Base-by-base conservation (phyloP, 2,797 vertebrate species). In the Malacoraja senta region DNA sequence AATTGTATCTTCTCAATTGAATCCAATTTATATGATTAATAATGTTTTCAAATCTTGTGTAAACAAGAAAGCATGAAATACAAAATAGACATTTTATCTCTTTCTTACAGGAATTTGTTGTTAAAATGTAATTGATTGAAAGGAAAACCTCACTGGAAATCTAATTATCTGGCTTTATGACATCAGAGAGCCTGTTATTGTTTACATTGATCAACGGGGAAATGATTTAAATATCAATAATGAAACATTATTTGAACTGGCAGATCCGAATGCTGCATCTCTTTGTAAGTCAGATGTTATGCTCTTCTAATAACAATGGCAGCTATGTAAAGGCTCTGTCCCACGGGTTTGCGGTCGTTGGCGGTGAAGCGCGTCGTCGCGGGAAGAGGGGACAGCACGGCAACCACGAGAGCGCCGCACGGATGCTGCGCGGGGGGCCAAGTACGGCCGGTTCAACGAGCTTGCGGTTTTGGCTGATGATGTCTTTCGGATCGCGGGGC, bases 11-110 rank as follows among this genome's bases (percentile, higher is more conserved):
- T 86, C 53, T n/a, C 83, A 63, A 65, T 65, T n/a, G 61, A 63
- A 61, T 61, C 61, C 58, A 65, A 86, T 86, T 63, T 19, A 65
- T 86, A 32, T 15, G n/a, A 65, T 65, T 86, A 86, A 63, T 86
- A 63, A 61, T 86, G 17, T 65, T 86, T 86, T 58, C 83, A 13
- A 65, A 65, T 86, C 15, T 6, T 15, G 63, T 86, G 29, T 32
- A 86, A 86, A 86, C 83, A 65, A 86, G 83, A 29, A n/a, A 63
- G 83, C 83, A 86, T 7, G 63, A 65, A 65, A 32, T 63, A 86
- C 29, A 86, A 86, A 65, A 32, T 63, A 17, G 12, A n/a, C 63
- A 63, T 17, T 81, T 84, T 65, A 63, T 58, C 26, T 58, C 81
- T 19, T 32, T 65, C 68, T 19, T 65, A 65, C 83, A 61, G 65